Conservation (phyloP, 2,888 invertebrate species). For the Caenorhabditis macrosperma region DNA sequence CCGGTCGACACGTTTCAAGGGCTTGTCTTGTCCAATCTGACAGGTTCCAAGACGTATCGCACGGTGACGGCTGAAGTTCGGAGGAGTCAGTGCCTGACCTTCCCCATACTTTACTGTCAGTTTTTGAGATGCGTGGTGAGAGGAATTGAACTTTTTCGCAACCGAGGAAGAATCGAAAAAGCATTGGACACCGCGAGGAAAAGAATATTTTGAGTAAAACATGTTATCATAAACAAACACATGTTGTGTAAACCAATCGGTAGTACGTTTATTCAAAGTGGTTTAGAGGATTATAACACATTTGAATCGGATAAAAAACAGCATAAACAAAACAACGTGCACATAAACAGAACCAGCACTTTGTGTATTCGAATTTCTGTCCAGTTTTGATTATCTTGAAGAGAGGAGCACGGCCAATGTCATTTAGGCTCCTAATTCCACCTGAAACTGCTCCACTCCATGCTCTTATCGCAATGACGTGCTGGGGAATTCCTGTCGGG, state of each 20-base stretch:
- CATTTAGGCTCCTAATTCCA: background rate
- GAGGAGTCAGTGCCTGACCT: slow-evolving; percentile 37
- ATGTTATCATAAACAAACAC: slow-evolving; percentile 51
- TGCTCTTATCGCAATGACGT: slow-evolving; percentile 42
- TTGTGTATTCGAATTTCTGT: slow-evolving; percentile 3
- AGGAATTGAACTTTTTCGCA: background rate
- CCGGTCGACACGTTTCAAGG: slow-evolving; percentile 27
- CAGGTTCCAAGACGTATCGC: background rate
- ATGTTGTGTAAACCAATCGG: slow-evolving; percentile 28
- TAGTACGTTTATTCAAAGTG: slow-evolving; percentile 20
- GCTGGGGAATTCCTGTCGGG: slow-evolving; percentile 20
- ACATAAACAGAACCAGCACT: background rate
- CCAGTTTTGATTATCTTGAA: no score
- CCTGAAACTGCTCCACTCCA: slow-evolving; percentile 27
- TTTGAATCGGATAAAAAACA: slow-evolving; percentile 1
- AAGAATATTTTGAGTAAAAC: no score
- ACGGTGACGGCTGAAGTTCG: slow-evolving; percentile 16
- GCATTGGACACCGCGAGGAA: no score
- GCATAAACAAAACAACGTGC: background rate
- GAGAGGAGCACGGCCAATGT: background rate
- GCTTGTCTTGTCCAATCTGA: slow-evolving; percentile 8
- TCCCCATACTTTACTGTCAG: slow-evolving; percentile 49
- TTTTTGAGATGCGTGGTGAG: slow-evolving; percentile 38
- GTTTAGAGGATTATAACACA: slow-evolving; percentile 9
- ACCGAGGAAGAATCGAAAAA: no score